A percentile compares a stretch with the other conserved stretches of the same genome.
phyloP scores from a whole-genome alignment of 35 echinoderm and acorn worm genomes.

The Holothuria glaberrima region DNA sequence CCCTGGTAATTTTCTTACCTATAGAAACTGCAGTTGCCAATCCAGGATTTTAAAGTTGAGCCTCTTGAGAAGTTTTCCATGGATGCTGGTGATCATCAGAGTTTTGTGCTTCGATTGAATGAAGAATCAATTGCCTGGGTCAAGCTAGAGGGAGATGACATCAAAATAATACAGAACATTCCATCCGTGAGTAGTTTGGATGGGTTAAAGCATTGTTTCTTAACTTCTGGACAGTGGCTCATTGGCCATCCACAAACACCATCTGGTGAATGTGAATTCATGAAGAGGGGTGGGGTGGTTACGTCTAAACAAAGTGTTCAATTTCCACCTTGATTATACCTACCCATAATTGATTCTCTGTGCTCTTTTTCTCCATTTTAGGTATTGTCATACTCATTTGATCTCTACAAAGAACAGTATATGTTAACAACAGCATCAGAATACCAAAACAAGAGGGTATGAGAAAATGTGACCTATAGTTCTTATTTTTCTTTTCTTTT shows the following conservation, averaged over 20 bases:
- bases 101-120: not conserved
- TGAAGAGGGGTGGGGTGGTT: too few species aligned
- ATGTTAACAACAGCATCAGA: not conserved
- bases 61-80: not conserved
- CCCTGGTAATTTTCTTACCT: not conserved
- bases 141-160: slow-evolving; percentile 14
- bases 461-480: too few species aligned
- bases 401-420: slow-evolving; percentile 20
- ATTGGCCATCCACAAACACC: too few species aligned
- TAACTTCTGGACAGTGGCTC: too few species aligned
- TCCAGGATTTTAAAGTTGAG: not conserved
- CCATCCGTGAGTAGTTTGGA: not conserved
- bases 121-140: slow-evolving; percentile 13
- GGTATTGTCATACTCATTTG: slow-evolving; percentile 24
- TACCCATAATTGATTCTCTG: not conserved
- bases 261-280: too few species aligned
- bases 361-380: not conserved
- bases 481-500: too few species aligned
- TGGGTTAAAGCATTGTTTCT: too few species aligned
- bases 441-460: too few species aligned
- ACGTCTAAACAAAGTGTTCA: too few species aligned
- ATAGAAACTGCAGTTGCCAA: slow-evolving; percentile 21
- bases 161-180: slow-evolving; percentile 4
- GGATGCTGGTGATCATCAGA: not conserved
- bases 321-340: too few species aligned